Evolutionary conservation across 1,140 invertebrate species (phyloP).

Genomic region (Hormaphis cornu): DNA sequence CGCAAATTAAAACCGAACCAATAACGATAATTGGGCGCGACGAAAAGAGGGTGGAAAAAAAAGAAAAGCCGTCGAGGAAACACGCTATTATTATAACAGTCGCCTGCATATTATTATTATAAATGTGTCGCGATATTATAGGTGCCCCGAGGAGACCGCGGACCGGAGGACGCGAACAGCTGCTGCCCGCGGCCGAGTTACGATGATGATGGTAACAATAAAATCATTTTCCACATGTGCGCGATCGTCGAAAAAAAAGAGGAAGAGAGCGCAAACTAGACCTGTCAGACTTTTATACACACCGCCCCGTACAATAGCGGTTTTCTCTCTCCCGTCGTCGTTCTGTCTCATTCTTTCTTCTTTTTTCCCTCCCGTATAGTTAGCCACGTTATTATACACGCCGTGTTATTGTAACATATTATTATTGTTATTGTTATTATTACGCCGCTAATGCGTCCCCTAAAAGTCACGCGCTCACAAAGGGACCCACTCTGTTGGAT

Average conservation of each 20-base stretch:
- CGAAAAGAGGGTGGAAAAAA: neutral
- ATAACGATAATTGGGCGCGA: neutral
- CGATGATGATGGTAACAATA: slow-evolving; percentile 24
- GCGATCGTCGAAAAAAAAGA: slow-evolving; percentile 23
- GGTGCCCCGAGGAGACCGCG: too few relatives aligned
- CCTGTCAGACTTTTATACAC: slow-evolving; percentile 5
- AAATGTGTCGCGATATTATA: too few relatives aligned
- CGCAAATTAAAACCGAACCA: slow-evolving; percentile 8
- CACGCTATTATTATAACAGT: too few relatives aligned
- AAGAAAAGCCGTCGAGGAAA: slow-evolving; percentile 11
- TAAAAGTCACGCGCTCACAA: slow-evolving; percentile 26
- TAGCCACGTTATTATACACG: neutral
- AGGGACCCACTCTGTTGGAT: slow-evolving; percentile 21
- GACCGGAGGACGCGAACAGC: slow-evolving; percentile 2
- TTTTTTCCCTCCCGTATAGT: neutral
- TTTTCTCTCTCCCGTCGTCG: neutral
- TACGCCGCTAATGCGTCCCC: slow-evolving; percentile 29
- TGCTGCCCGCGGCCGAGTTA: slow-evolving; percentile 20
- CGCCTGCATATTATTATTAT: too few relatives aligned
- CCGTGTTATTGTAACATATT: slow-evolving; percentile 31
- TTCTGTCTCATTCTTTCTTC: neutral
- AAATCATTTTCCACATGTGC: slow-evolving; percentile 32
- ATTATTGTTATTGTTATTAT: too few relatives aligned
- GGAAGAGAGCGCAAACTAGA: slow-evolving; percentile 19
- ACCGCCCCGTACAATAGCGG: neutral